Evolutionary conservation across 1,140 invertebrate species (phyloP).

Genomic region (Ctenoplectra terminalis): DNA sequence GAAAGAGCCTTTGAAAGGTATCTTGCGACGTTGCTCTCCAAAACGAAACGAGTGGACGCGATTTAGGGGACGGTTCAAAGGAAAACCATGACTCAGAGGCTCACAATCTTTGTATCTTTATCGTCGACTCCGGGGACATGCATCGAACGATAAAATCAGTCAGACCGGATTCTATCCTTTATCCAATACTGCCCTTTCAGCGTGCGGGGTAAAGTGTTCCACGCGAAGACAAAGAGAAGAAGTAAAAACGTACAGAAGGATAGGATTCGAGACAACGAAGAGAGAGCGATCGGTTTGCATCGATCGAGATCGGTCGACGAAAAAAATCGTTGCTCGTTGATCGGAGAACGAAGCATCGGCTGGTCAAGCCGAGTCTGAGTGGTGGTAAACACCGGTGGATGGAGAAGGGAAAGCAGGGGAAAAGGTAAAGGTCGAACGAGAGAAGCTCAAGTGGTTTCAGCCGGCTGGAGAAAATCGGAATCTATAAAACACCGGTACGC

Average conservation of each 20-base stretch:
- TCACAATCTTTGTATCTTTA: slow-evolving; percentile 34
- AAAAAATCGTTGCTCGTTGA: slow-evolving; percentile 15
- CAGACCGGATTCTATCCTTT: slow-evolving; percentile 11
- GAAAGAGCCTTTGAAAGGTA: neutral
- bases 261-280: neutral
- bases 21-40: neutral
- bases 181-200: slow-evolving; percentile 14
- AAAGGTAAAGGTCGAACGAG: neutral
- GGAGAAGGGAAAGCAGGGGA: neutral
- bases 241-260: too few species aligned
- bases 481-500: slow-evolving; percentile 68
- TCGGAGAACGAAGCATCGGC: slow-evolving; percentile 18
- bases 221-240: neutral
- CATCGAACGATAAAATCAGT: slow-evolving; percentile 49
- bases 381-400: slow-evolving; percentile 4
- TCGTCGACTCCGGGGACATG: slow-evolving; percentile 20
- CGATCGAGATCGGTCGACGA: slow-evolving; percentile 10
- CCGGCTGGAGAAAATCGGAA: slow-evolving; percentile 62
- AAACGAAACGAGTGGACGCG: neutral
- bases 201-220: neutral
- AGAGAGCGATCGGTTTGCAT: neutral
- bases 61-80: too few species aligned
- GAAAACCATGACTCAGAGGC: neutral
- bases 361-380: slow-evolving; percentile 19
- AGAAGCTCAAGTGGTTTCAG: slow-evolving; percentile 26